Evolutionary conservation across 2,797 vertebrate genomes (phyloP).

Genomic region (Neosilurus hyrtlii): DNA sequence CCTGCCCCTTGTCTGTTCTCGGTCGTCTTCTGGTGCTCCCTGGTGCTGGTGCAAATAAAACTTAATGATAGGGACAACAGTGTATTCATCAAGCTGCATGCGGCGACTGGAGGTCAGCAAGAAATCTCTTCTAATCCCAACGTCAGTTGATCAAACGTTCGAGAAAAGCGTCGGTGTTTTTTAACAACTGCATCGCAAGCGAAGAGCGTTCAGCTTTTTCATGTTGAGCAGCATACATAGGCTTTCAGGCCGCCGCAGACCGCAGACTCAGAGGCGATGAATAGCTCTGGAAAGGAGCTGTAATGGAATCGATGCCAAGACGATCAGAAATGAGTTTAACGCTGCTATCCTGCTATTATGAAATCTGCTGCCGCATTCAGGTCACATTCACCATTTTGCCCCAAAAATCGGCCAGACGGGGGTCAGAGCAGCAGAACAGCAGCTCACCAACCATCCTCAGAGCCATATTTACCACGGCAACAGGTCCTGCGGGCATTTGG

Average conservation of each 20-base stretch:
- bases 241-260: conserved; percentile 60
- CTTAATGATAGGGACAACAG: conserved; percentile 51
- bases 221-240: neutral
- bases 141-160: conserved; percentile 26
- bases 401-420: conserved; percentile 38
- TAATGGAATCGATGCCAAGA: conserved; percentile 59
- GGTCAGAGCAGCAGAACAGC: conserved; percentile 30
- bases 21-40: conserved; percentile 68
- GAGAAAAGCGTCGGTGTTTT: conserved; percentile 1
- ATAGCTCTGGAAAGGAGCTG: conserved; percentile 76
- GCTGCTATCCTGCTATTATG: conserved; percentile 30
- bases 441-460: conserved; percentile 45
- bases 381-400: conserved; percentile 53
- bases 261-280: conserved; percentile 72
- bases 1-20: conserved; percentile 69
- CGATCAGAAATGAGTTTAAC: conserved; percentile 49
- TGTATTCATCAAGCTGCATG: conserved; percentile 38
- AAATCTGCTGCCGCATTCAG: conserved; percentile 43
- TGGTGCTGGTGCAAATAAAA: conserved; percentile 71
- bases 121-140: conserved; percentile 50
- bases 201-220: conserved; percentile 10
- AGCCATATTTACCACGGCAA: conserved; percentile 56
- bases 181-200: conserved; percentile 18
- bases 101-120: conserved; percentile 52
- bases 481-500: conserved; percentile 58